Evolutionary conservation across 2,888 invertebrate genomes (phyloP).

Genomic region (Platerodrilus igneus): DNA sequence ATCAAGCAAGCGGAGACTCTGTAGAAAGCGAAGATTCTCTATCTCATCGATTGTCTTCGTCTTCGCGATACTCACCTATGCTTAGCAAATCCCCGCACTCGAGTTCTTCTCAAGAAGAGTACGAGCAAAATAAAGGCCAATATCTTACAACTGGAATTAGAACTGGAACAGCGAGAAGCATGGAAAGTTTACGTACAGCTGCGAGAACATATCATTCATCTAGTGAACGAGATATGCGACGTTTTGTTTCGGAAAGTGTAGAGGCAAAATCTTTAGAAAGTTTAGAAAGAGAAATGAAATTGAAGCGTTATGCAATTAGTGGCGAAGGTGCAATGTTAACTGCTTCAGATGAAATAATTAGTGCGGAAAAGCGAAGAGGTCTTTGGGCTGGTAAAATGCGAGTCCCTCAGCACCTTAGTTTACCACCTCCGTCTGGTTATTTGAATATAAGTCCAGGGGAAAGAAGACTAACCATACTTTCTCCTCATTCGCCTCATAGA

Average conservation of each 20-base stretch:
- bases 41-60: conserved; percentile 40
- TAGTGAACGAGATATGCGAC: conserved; percentile 62
- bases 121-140: conserved; percentile 51
- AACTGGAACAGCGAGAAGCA: conserved; percentile 61
- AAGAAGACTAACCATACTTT: conserved; percentile 69
- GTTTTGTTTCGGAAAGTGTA: conserved; percentile 45
- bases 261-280: conserved; percentile 62
- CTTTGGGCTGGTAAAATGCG: conserved; percentile 65
- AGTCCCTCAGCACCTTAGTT: conserved; percentile 62
- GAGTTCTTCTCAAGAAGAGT: conserved; percentile 67
- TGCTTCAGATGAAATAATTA: conserved; percentile 45
- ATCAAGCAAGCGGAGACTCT: conserved; percentile 56
- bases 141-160: conserved; percentile 52
- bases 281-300: conserved; percentile 52
- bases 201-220: conserved; percentile 59
- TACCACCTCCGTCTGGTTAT: conserved; percentile 62
- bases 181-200: conserved; percentile 64
- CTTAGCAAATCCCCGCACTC: conserved; percentile 50
- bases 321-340: conserved; percentile 54
- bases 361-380: conserved; percentile 63
- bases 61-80: conserved; percentile 41
- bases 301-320: conserved; percentile 58
- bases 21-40: conserved; percentile 52
- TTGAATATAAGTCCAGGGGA: conserved; percentile 52
- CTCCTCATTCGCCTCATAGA: conserved; percentile 73